Percentiles rank a stretch among this genome's conserved stretches.
phyloP scores from a whole-genome alignment of 2,113 vertebrate species.

The Onychostruthus taczanowskii region DNA sequence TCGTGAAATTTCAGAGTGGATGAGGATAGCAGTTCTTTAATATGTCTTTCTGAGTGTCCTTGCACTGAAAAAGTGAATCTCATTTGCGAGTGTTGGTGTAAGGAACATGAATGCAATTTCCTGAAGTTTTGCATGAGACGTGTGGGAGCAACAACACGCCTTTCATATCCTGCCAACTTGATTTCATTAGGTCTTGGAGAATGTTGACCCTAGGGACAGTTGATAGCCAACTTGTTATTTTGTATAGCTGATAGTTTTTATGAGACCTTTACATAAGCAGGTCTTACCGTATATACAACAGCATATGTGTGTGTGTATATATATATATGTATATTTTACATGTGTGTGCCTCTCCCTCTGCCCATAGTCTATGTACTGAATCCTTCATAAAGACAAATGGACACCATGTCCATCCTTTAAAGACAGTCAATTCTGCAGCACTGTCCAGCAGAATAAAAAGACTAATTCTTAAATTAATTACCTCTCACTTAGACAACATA shows the following conservation, averaged over 20 bases:
- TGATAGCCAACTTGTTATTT: slow-evolving; percentile 8
- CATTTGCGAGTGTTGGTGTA: not conserved
- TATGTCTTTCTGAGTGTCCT: slow-evolving; percentile 8
- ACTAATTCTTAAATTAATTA: not conserved
- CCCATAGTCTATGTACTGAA: not conserved
- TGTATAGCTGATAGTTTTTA: not conserved
- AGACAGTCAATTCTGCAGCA: not conserved
- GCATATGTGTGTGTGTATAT: not conserved
- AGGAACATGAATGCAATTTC: slow-evolving; percentile 54
- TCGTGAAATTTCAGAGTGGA: not conserved
- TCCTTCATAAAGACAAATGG: not conserved
- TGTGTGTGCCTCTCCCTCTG: not conserved
- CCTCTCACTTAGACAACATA: not conserved
- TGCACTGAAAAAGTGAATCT: slow-evolving; percentile 6
- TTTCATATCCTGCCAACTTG: slow-evolving; percentile 50
- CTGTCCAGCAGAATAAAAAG: not conserved
- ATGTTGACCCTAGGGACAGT: not conserved
- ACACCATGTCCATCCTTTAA: not conserved
- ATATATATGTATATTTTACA: too few relatives aligned
- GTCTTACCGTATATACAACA: not conserved
- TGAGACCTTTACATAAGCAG: not conserved
- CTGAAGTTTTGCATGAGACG: slow-evolving; percentile 35
- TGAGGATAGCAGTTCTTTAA: slow-evolving; percentile 25
- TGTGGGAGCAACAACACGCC: slow-evolving; percentile 11
- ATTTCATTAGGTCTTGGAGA: slow-evolving; percentile 40